Base-by-base conservation (phyloP, 2,888 invertebrate species). In the Tachina fera region DNA sequence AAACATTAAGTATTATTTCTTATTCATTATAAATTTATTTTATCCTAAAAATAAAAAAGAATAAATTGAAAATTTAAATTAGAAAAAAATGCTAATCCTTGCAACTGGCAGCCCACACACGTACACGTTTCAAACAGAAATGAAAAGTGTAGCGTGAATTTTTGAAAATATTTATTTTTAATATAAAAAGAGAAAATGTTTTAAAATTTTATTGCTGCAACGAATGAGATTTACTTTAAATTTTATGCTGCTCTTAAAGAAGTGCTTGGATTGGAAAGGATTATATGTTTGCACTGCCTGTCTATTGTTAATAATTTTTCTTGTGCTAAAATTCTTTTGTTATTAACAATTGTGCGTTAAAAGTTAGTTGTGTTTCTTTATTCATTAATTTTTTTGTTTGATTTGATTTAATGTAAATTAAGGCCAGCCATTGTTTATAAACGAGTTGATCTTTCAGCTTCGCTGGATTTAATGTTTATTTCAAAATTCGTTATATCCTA, bases 271-370 rank as follows among this genome's bases (percentile, higher is more conserved):
- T 31, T 14, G 41, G 14, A 83, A 86, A 83, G 86, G 82, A 82
- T 86, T 86, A 84, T 68, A 75, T 49, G 19, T 1, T 47, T 56
- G 22, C 49, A 9, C 2, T 19, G 31, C 60, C 22, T 49, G 6
- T 47, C 70, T 41, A 53, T 86, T 86, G 78, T 81, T 72, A 49
- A 0, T n/a, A 65, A 67, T 61, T 75, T 67, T 53, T 51, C 49
- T 77, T 63, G 53, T 76, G 86, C 83, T 86, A 86, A 86, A 72
- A 72, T 51, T 71, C 75, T 56, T 45, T 86, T 83, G 75, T 86
- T 71, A 4, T 8, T n/a, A 9, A 53, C 76, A 83, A 86, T 79
- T 86, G 82, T 86, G 83, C 75, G 86, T 86, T 58, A 71, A 79
- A 86, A 86, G 86, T 86, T 86, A 83, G 83, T 79, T 86, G 75